phyloP scores from a whole-genome alignment of 1,140 invertebrate species.

The Ptiloglossa arizonensis region DNA sequence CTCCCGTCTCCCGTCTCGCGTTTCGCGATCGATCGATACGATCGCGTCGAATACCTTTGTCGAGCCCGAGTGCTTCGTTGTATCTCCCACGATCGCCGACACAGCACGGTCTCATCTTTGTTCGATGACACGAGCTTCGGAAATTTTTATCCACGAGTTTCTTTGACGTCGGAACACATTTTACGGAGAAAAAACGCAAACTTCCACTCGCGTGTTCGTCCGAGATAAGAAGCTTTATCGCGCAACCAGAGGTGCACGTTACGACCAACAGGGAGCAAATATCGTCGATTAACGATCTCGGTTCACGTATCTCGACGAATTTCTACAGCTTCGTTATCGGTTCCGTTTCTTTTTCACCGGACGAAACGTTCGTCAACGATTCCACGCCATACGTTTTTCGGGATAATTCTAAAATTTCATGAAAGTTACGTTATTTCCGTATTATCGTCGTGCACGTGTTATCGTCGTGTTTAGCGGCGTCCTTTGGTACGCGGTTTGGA shows the following conservation, averaged over 20 bases:
- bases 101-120: constrained; percentile 46
- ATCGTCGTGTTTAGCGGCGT: constrained; percentile 7
- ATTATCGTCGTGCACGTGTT: not conserved
- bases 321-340: no score
- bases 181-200: no score
- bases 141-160: constrained; percentile 3
- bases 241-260: no score
- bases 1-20: constrained; percentile 3
- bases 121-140: constrained; percentile 19
- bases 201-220: no score
- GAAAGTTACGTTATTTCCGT: not conserved
- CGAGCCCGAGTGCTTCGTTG: constrained; percentile 37
- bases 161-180: not conserved
- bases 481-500: constrained; percentile 21
- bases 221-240: no score
- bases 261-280: no score
- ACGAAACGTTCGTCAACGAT: no score
- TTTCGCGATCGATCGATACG: constrained; percentile 41
- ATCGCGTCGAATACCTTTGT: constrained; percentile 45
- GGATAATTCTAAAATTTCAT: not conserved
- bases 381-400: no score
- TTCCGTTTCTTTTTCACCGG: no score
- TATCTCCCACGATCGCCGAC: constrained; percentile 46
- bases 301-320: no score
- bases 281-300: no score